phyloP scores from a whole-genome alignment of 2,888 invertebrate species.

The Apamea monoglypha region DNA sequence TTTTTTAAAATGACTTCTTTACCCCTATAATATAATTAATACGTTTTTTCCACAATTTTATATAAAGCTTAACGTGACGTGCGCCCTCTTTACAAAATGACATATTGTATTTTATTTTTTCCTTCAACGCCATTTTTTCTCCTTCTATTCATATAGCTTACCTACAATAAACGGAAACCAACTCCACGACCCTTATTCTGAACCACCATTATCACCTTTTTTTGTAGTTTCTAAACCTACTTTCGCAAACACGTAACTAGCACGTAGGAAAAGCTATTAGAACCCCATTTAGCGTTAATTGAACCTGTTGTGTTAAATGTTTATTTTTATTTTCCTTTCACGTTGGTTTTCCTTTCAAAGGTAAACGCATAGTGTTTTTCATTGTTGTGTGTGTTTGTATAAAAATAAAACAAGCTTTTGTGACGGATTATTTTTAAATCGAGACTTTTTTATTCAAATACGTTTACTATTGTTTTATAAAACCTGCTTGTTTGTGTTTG shows the following conservation, averaged over 20 bases:
- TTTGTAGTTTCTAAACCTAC: slow-evolving; percentile 7
- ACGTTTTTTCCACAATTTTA: background rate
- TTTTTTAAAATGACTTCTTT: background rate
- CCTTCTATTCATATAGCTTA: slow-evolving; percentile 3
- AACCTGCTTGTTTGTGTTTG: background rate
- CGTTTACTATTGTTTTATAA: background rate
- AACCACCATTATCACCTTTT: background rate
- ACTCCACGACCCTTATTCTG: slow-evolving; percentile 8
- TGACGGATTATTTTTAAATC: background rate
- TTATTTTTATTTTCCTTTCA: slow-evolving; percentile 1
- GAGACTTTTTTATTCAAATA: background rate
- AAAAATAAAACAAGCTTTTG: slow-evolving; percentile 8
- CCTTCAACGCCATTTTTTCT: background rate
- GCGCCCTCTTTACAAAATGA: background rate
- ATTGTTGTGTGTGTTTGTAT: background rate
- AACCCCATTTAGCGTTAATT: slow-evolving; percentile 13
- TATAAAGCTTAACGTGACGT: background rate
- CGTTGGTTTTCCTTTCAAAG: background rate
- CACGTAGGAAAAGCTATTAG: slow-evolving; percentile 13
- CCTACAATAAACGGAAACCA: slow-evolving; percentile 18
- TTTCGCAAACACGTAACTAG: background rate
- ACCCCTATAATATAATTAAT: background rate
- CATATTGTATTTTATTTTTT: slow-evolving; percentile 14
- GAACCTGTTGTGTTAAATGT: slow-evolving; percentile 8
- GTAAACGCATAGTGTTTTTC: background rate